phyloP scores from a whole-genome alignment of 2,113 vertebrate species.

The Chionodraco myersi region DNA sequence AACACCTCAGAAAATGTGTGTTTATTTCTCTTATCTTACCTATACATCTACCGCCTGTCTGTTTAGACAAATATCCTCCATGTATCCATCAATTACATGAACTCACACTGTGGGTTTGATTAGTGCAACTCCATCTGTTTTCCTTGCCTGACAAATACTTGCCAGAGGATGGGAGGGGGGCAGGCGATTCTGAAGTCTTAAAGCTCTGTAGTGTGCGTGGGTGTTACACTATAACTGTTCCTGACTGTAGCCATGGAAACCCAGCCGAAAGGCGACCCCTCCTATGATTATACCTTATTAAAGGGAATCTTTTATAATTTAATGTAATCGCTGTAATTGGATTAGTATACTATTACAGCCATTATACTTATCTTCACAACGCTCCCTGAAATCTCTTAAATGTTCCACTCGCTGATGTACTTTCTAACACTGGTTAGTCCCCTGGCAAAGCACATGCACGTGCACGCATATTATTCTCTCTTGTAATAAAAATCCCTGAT shows the following conservation, averaged over 20 bases:
- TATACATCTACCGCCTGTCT: constrained; percentile 30
- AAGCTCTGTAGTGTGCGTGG: constrained; percentile 53
- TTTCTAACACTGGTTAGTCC: constrained; percentile 30
- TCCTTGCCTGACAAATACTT: constrained; percentile 49
- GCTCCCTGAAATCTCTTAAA: constrained; percentile 60
- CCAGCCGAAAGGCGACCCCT: constrained; percentile 47
- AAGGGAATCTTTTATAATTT: constrained; percentile 62
- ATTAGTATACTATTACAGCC: constrained; percentile 66
- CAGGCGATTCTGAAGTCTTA: constrained; percentile 39
- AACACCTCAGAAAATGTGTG: constrained; percentile 38
- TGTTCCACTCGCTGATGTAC: constrained; percentile 47
- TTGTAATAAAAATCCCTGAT: constrained; percentile 37
- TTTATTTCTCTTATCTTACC: constrained; percentile 46
- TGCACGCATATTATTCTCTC: constrained; percentile 38
- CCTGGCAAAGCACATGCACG: constrained; percentile 30
- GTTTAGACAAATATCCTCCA: constrained; percentile 37
- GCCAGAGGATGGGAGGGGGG: constrained; percentile 37
- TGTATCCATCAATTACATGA: constrained; percentile 33
- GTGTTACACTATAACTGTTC: constrained; percentile 57
- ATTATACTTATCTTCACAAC: constrained; percentile 68
- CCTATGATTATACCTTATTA: constrained; percentile 67
- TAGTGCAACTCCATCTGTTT: constrained; percentile 25
- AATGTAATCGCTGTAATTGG: constrained; percentile 70
- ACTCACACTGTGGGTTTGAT: background rate
- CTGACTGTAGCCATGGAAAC: constrained; percentile 72